phyloP scores from a whole-genome alignment of 2,113 vertebrate species.

The Butorides virescens region DNA sequence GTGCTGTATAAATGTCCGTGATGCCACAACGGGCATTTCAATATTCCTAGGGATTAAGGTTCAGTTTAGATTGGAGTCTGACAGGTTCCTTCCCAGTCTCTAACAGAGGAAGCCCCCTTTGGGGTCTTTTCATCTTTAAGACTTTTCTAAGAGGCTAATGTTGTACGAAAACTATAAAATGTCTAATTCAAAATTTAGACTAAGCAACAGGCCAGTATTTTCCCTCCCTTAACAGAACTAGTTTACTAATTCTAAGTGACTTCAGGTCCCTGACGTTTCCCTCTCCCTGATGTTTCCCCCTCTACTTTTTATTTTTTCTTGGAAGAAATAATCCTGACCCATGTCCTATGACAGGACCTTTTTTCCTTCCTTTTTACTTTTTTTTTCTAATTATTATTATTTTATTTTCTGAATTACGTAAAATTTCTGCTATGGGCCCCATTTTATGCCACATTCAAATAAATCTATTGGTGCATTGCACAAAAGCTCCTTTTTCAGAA shows the following conservation, averaged over 20 bases:
- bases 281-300: not conserved
- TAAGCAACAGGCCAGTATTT: not conserved
- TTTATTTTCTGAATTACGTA: not conserved
- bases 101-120: fast-evolving
- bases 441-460: not conserved
- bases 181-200: not conserved
- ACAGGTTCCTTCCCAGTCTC: not conserved
- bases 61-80: not conserved
- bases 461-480: not conserved
- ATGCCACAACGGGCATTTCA: not conserved
- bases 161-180: not conserved
- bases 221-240: not conserved
- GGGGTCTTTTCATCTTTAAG: not conserved
- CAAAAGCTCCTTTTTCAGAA: not conserved
- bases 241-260: not conserved
- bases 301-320: not conserved
- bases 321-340: not conserved
- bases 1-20: fast-evolving
- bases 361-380: not conserved
- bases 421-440: not conserved
- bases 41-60: fast-evolving
- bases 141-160: not conserved
- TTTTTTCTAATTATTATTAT: no score
- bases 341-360: not conserved
- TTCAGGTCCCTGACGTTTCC: not conserved